Evolutionary conservation across 37 sponge, comb jelly and placozoan species (phyloP), one percentile per base, ranked within the genome.

Genomic region (Petrosia ficiformis): DNA sequence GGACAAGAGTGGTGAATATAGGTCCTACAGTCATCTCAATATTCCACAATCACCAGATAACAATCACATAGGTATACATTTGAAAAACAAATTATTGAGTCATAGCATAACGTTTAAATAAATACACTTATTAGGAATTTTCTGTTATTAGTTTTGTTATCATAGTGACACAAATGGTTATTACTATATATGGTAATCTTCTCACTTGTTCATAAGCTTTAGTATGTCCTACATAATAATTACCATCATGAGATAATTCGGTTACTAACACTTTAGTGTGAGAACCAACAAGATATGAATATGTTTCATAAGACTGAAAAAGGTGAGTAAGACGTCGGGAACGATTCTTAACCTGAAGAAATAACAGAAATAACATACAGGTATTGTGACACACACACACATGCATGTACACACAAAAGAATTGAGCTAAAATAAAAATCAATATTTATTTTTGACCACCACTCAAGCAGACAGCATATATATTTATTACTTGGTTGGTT

Each of bases 161-260:
- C n/a, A n/a, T n/a, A n/a, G n/a, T n/a, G n/a, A n/a, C n/a, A n/a
- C n/a, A n/a, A n/a, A n/a, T n/a, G n/a, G n/a, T n/a, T n/a, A n/a
- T n/a, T n/a, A n/a, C n/a, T n/a, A n/a, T n/a, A n/a, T n/a, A n/a
- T n/a, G n/a, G n/a, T n/a, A n/a, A n/a, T n/a, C n/a, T n/a, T n/a
- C n/a, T 54, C 38, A 97, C 93, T 73, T 97, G 98, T 4, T 94
- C 92, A 59, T 97, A 97, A 54, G 76, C 91, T 81, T 92, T 94
- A 83, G 94, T 94, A 84, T 97, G 98, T 22, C 82, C 98, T 16
- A 97, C 98, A 61, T 76, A 92, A 59, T 89, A 72, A 41, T 59
- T 56, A 37, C 78, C 70, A 43, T 97, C 98, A 57, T 84, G 87
- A 21, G 98, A 86, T 31, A 80, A n/a, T 71, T 97, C 98, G 0